Conservation (phyloP, 92 coral and sea anemone species). For the Parazoanthus atlanticus region DNA sequence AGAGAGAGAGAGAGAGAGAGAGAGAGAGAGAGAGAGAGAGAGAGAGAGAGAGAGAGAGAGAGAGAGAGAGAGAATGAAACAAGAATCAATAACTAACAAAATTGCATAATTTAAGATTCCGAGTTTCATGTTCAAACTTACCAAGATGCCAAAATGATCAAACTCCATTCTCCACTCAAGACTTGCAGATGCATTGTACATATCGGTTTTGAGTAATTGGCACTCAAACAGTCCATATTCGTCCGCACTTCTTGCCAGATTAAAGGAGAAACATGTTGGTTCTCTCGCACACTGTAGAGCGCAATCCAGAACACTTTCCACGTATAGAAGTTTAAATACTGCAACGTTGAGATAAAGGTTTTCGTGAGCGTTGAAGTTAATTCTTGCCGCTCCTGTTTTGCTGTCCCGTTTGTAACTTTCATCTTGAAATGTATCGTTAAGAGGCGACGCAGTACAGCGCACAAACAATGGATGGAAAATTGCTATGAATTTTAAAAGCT, state of each 20-base stretch:
- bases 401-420: slow-evolving; percentile 7
- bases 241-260: slow-evolving; percentile 1
- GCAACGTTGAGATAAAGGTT: slow-evolving; percentile 14
- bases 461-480: neutral
- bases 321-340: neutral
- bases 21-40: neutral
- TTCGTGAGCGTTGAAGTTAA: slow-evolving; percentile 5
- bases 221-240: slow-evolving; percentile 3
- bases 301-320: slow-evolving; percentile 19
- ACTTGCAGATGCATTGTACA: slow-evolving; percentile 23
- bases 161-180: slow-evolving; percentile 13
- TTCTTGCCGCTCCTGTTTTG: neutral
- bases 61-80: neutral
- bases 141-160: slow-evolving; percentile 35
- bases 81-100: too few species aligned
- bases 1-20: neutral
- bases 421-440: slow-evolving; percentile 6
- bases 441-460: neutral
- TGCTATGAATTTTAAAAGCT: neutral
- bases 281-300: neutral
- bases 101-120: too few species aligned
- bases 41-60: too few species aligned
- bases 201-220: slow-evolving; percentile 33
- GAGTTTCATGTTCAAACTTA: slow-evolving; percentile 4
- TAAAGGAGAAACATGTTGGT: slow-evolving; percentile 16